These are phyloP conservation scores for Thripadectes ignobilis DNA, from an alignment of 2,797 vertebrate species.

Conservation along the genomic window DNA sequence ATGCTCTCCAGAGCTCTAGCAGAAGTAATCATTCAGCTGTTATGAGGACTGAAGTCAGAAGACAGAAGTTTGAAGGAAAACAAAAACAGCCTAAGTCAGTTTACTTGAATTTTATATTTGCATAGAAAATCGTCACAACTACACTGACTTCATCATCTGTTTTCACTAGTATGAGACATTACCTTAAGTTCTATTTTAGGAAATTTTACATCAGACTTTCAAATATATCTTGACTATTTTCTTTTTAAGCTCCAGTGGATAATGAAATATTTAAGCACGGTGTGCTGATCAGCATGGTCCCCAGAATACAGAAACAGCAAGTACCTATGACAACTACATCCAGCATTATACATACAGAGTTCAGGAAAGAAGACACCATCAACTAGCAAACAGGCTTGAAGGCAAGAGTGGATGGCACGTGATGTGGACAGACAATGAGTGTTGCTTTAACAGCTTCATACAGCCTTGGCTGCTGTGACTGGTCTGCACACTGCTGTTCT, in stretches of 20 bases:
- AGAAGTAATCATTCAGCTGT: background rate
- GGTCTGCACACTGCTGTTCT: background rate
- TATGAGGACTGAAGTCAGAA: background rate
- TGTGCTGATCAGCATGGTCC: background rate
- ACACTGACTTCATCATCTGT: background rate
- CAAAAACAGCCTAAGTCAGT: background rate
- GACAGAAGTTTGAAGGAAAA: background rate
- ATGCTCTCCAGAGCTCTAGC: background rate
- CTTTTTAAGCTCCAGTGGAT: background rate
- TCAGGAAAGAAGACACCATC: background rate
- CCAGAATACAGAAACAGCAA: background rate
- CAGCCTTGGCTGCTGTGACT: background rate
- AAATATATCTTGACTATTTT: background rate
- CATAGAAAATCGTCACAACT: background rate
- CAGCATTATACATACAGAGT: background rate
- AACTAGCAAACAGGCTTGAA: background rate
- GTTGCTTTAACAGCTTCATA: background rate
- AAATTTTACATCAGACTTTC: background rate
- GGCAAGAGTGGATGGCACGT: background rate
- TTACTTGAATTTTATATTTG: background rate
- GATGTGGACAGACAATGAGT: rapidly evolving
- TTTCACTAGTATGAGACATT: background rate
- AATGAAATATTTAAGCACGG: background rate
- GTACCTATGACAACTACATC: background rate
- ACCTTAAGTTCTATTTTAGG: background rate